Evolutionary conservation across 1,140 invertebrate genomes (phyloP).

Genomic region (Hycleus cichorii): DNA sequence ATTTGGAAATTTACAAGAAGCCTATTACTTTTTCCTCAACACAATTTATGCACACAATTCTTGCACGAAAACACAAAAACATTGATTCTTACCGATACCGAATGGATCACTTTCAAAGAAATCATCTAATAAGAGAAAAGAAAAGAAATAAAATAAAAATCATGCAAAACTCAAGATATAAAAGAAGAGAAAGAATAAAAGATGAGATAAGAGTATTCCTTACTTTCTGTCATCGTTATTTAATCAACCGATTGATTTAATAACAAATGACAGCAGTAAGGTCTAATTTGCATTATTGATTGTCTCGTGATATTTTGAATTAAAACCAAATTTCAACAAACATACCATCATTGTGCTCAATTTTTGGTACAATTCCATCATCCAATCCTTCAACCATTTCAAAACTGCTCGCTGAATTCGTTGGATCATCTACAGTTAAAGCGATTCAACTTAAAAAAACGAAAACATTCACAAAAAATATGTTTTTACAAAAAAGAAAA

Average conservation of each 20-base stretch:
- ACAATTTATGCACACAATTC: background rate
- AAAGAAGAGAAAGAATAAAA: too few species aligned
- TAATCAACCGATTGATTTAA: too few species aligned
- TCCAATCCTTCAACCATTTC: slow-evolving; percentile 48
- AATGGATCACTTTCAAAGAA: slow-evolving; percentile 3
- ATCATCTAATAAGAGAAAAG: slow-evolving; percentile 8
- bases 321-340: slow-evolving; percentile 10
- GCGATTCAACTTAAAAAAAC: slow-evolving; percentile 26
- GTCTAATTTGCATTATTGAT: too few species aligned
- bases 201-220: background rate
- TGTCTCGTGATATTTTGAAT: too few species aligned
- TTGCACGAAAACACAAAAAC: background rate
- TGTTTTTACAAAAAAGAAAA: slow-evolving; percentile 1
- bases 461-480: slow-evolving; percentile 2
- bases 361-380: slow-evolving; percentile 21
- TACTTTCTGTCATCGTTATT: too few species aligned
- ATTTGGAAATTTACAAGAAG: too few species aligned
- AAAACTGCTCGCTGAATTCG: slow-evolving; percentile 50
- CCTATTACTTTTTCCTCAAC: too few species aligned
- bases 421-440: slow-evolving; percentile 42
- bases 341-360: slow-evolving; percentile 35
- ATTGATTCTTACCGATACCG: background rate
- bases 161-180: background rate
- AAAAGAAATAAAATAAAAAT: slow-evolving; percentile 1
- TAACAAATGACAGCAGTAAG: too few species aligned